Conservation (phyloP, 2,888 invertebrate species). For the Crossocerus cetratus region DNA sequence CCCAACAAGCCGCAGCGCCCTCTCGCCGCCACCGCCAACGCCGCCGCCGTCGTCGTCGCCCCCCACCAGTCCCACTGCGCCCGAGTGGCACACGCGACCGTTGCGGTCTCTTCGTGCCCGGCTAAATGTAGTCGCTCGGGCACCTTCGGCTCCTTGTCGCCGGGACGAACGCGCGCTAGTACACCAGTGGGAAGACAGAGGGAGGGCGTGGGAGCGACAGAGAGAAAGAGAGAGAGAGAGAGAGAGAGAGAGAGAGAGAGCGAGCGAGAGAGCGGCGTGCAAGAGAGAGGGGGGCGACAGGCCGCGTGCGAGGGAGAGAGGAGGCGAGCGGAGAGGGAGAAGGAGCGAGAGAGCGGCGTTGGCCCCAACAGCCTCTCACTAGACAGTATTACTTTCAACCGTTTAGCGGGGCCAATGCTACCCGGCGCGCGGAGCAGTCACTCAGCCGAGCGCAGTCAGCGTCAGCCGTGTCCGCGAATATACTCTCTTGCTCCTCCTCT, state of each 20-base stretch:
- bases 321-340: no score
- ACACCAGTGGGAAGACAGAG: not conserved
- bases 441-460: conserved; percentile 59
- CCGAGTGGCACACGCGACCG: conserved; percentile 39
- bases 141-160: no score
- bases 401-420: conserved; percentile 70
- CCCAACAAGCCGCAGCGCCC: conserved; percentile 15
- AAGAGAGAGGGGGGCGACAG: conserved; percentile 37
- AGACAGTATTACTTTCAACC: conserved; percentile 73
- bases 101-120: conserved; percentile 34
- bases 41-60: conserved; percentile 32
- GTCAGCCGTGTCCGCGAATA: conserved; percentile 54
- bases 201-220: conserved; percentile 24
- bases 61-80: conserved; percentile 35
- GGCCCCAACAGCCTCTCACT: conserved; percentile 71
- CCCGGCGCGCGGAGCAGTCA: conserved; percentile 60
- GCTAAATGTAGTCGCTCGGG: conserved; percentile 25
- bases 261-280: conserved; percentile 22
- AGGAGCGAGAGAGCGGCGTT: conserved; percentile 48
- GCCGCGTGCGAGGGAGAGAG: conserved; percentile 14
- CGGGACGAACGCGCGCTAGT: conserved; percentile 32
- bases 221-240: conserved; percentile 31
- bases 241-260: conserved; percentile 18
- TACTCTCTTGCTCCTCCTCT: no score
- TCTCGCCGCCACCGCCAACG: conserved; percentile 26